Conservation (phyloP, 2,113 vertebrate genomes). For the Oostethus manadensis region DNA sequence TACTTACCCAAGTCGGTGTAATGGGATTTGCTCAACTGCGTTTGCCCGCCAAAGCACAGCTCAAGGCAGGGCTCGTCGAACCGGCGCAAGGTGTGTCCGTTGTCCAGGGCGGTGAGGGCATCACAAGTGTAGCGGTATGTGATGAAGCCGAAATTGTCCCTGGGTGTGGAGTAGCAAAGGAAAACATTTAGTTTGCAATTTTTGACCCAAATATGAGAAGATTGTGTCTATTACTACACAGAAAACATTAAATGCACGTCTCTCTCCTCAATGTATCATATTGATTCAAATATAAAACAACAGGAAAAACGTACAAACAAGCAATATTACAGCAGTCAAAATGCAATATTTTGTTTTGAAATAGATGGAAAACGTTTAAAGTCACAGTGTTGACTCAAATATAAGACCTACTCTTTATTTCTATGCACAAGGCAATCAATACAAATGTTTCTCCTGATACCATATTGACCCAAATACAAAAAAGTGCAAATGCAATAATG, state of each 20-base stretch:
- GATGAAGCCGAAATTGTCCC: constrained; percentile 99
- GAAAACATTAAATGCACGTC: constrained; percentile 62
- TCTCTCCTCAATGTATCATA: constrained; percentile 19
- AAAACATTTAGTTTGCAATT: too few species aligned
- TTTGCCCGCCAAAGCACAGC: constrained; percentile 95
- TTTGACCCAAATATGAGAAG: too few species aligned
- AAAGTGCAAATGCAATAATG: too few species aligned
- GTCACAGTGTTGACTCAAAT: too few species aligned
- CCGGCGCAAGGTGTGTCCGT: constrained; percentile 92
- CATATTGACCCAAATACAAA: not conserved
- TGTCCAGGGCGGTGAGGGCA: constrained; percentile 95
- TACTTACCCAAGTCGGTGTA: constrained; percentile 97
- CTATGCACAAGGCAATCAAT: constrained; percentile 67
- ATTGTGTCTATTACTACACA: constrained; percentile 57
- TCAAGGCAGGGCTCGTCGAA: constrained; percentile 90
- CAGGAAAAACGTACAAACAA: too few species aligned
- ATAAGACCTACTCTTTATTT: constrained; percentile 34
- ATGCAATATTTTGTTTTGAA: too few species aligned
- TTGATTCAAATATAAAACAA: too few species aligned
- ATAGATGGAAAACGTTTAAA: too few species aligned
- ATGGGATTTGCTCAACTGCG: constrained; percentile 94
- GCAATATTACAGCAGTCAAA: too few species aligned
- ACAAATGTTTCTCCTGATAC: constrained; percentile 42
- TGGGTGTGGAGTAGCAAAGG: constrained; percentile 46
- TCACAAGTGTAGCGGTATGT: constrained; percentile 99